Conservation (phyloP, 1,140 invertebrate species). For the Steinernema feltiae region DNA sequence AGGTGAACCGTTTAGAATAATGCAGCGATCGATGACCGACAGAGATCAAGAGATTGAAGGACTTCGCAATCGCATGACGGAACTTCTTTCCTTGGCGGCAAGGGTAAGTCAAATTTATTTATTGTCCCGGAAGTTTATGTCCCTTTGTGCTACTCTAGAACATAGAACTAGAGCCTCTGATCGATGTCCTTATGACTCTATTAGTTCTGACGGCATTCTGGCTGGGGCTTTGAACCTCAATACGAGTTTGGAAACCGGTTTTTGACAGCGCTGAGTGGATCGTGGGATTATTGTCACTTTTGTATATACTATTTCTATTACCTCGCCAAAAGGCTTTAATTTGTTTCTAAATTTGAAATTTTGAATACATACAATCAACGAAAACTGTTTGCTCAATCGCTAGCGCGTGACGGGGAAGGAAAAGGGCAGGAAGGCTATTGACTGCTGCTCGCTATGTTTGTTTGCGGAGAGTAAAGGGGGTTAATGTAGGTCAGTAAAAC, state of each 20-base stretch:
- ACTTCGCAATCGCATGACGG: neutral
- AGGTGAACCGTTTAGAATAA: constrained; percentile 13
- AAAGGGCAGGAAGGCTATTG: too few species aligned
- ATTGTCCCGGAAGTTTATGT: neutral
- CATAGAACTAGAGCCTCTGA: neutral
- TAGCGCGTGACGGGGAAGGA: neutral
- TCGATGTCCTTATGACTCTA: neutral
- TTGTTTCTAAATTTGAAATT: neutral
- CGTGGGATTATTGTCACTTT: neutral
- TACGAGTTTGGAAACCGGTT: neutral
- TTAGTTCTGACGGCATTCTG: neutral
- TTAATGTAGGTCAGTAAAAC: neutral
- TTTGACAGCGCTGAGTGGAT: neutral
- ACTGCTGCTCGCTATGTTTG: too few species aligned
- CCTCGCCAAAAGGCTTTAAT: neutral
- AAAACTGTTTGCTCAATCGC: neutral
- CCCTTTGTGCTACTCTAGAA: constrained; percentile 10
- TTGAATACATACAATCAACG: neutral
- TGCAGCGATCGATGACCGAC: constrained; percentile 16
- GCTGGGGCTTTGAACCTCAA: neutral
- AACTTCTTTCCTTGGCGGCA: neutral
- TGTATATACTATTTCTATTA: neutral
- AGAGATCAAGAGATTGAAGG: constrained; percentile 24
- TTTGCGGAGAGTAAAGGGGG: neutral
- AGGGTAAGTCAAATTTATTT: neutral